Percentiles rank a stretch among this genome's conserved stretches.
Conservation (phyloP, 2,113 vertebrate species). For the Mustela lutreola region DNA sequence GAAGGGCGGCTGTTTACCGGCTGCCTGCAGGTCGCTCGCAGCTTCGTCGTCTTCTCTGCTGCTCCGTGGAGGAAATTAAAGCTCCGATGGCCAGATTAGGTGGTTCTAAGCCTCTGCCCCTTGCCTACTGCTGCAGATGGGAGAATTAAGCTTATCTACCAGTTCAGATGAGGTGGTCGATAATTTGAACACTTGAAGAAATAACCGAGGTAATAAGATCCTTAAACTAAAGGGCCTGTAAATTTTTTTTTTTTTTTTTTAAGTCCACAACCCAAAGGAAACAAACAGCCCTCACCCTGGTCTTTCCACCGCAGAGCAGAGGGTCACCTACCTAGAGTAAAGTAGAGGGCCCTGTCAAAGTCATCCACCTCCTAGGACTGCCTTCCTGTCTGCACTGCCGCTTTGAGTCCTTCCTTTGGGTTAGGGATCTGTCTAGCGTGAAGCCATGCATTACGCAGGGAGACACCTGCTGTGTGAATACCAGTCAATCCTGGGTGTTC, state of each 20-base stretch:
- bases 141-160: slow-evolving; percentile 53
- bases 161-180: slow-evolving; percentile 62
- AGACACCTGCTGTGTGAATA: neutral
- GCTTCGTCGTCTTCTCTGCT: slow-evolving; percentile 65
- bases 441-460: neutral
- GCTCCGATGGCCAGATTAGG: slow-evolving; percentile 56
- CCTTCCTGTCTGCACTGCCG: neutral
- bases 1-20: slow-evolving; percentile 59
- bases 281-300: neutral
- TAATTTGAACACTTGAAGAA: slow-evolving; percentile 68
- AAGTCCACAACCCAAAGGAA: neutral
- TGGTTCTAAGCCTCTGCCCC: slow-evolving; percentile 61
- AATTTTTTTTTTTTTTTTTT: neutral
- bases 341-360: neutral
- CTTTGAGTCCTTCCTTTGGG: neutral
- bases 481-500: neutral
- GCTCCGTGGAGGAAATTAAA: slow-evolving; percentile 68
- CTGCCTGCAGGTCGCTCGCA: neutral
- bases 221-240: slow-evolving; percentile 59
- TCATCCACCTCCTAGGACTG: neutral
- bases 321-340: neutral
- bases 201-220: slow-evolving; percentile 67
- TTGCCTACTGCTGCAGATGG: slow-evolving; percentile 34
- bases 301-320: neutral
- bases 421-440: neutral